These are phyloP conservation scores for Aspidoscelis tigris DNA, from an alignment of 2,113 vertebrate genomes.

Conservation along the genomic window DNA sequence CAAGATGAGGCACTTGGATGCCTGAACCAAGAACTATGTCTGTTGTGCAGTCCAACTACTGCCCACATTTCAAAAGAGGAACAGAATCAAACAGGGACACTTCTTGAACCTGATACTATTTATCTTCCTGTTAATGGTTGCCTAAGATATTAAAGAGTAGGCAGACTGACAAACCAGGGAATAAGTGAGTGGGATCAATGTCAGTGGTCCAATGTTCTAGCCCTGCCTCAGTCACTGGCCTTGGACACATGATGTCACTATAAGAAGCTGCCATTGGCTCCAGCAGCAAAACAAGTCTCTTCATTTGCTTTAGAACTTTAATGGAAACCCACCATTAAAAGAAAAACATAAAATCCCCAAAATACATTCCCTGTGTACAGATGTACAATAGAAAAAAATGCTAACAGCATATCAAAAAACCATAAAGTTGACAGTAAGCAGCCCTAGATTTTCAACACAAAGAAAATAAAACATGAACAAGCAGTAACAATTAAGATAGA, in stretches of 20 bases:
- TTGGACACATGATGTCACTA: slow-evolving; percentile 12
- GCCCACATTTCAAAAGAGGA: slow-evolving; percentile 63
- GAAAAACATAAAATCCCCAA: neutral
- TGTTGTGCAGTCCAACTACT: slow-evolving; percentile 65
- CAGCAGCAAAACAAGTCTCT: neutral
- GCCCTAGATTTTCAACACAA: neutral
- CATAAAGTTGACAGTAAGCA: neutral
- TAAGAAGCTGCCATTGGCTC: neutral
- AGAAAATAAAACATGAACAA: neutral
- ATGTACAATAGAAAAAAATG: neutral
- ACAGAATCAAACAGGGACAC: slow-evolving; percentile 59
- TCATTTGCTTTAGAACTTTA: neutral
- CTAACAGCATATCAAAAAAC: neutral
- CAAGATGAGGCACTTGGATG: slow-evolving; percentile 62
- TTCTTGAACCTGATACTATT: slow-evolving; percentile 55
- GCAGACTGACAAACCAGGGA: slow-evolving; percentile 10
- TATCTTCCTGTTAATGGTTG: slow-evolving; percentile 48
- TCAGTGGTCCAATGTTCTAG: slow-evolving; percentile 22
- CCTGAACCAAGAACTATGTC: slow-evolving; percentile 67
- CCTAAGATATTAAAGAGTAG: neutral
- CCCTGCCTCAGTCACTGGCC: neutral
- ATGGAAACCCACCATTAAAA: neutral
- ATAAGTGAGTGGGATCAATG: neutral
- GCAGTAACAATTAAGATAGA: neutral
- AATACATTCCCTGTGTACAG: neutral